Evolutionary conservation across 2,888 invertebrate species (phyloP).

Genomic region (Acrocyrtus sp.): DNA sequence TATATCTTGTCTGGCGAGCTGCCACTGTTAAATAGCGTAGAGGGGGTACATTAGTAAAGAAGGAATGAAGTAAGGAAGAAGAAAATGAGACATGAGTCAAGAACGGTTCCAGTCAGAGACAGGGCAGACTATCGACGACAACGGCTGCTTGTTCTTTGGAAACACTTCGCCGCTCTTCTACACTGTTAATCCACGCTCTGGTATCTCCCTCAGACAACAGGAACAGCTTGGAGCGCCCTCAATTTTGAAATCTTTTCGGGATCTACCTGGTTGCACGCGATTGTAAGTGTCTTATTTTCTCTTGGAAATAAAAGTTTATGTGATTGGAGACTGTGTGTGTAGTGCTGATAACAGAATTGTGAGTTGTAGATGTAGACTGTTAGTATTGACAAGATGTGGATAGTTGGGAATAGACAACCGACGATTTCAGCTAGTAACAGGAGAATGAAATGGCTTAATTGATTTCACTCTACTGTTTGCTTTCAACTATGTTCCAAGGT

Average conservation of each 20-base stretch:
- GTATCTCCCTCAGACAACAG: constrained; percentile 41
- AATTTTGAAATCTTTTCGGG: constrained; percentile 60
- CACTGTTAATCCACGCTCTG: constrained; percentile 50
- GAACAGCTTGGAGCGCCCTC: constrained; percentile 59
- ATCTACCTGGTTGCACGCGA: constrained; percentile 59
- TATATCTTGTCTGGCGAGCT: too few relatives aligned
- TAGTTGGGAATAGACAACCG: too few relatives aligned
- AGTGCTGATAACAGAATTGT: too few relatives aligned
- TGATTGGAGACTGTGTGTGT: too few relatives aligned
- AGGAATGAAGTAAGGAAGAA: constrained; percentile 14
- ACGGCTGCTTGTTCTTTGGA: constrained; percentile 33
- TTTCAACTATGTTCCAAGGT: too few relatives aligned
- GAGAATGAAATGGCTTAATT: too few relatives aligned
- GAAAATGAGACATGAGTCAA: constrained; percentile 50
- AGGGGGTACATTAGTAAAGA: too few relatives aligned
- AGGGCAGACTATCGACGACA: constrained; percentile 51
- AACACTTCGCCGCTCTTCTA: constrained; percentile 59
- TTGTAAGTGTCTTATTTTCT: constrained; percentile 52
- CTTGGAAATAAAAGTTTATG: neutral
- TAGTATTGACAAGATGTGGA: too few relatives aligned
- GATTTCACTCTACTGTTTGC: too few relatives aligned
- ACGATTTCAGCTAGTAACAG: too few relatives aligned
- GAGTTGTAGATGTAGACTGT: too few relatives aligned
- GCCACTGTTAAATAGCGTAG: too few relatives aligned
- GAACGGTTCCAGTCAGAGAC: constrained; percentile 59